These are phyloP conservation scores for Perognathus longimembris DNA, from an alignment of 2,113 vertebrate genomes.

Conservation along the genomic window DNA sequence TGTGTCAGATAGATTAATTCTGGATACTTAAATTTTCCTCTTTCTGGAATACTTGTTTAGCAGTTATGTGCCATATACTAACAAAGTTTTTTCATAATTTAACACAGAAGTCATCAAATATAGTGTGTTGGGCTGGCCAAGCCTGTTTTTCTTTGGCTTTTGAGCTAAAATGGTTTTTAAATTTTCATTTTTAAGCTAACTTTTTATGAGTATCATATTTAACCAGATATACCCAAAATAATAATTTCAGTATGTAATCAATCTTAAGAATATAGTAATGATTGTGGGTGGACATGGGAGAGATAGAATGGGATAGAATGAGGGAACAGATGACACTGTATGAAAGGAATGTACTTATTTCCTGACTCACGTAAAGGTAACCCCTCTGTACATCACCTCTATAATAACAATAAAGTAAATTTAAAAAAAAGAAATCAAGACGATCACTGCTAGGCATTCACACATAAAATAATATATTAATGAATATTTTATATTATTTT, in stretches of 20 bases:
- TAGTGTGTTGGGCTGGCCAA: background rate
- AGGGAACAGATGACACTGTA: too few species aligned
- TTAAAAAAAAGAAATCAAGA: too few species aligned
- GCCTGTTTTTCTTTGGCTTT: background rate
- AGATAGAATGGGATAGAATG: too few species aligned
- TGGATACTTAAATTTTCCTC: background rate
- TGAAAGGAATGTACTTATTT: too few species aligned
- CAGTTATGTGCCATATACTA: background rate
- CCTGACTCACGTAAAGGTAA: too few species aligned
- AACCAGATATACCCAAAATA: background rate
- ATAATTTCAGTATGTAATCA: conserved; percentile 12
- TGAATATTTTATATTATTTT: background rate
- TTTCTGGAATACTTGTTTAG: conserved; percentile 41
- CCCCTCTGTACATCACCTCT: too few species aligned
- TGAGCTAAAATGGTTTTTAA: conserved; percentile 13
- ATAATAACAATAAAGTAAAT: too few species aligned
- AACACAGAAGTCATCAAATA: conserved; percentile 12
- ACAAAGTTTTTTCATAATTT: conserved; percentile 6
- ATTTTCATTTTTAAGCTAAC: background rate
- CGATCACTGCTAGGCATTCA: too few species aligned
- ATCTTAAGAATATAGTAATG: background rate
- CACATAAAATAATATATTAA: background rate
- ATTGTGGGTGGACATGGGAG: too few species aligned
- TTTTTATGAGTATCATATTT: background rate
- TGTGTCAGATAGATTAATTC: conserved; percentile 45